phyloP scores from a whole-genome alignment of 2,888 invertebrate species.

The Tigriopus californicus region DNA sequence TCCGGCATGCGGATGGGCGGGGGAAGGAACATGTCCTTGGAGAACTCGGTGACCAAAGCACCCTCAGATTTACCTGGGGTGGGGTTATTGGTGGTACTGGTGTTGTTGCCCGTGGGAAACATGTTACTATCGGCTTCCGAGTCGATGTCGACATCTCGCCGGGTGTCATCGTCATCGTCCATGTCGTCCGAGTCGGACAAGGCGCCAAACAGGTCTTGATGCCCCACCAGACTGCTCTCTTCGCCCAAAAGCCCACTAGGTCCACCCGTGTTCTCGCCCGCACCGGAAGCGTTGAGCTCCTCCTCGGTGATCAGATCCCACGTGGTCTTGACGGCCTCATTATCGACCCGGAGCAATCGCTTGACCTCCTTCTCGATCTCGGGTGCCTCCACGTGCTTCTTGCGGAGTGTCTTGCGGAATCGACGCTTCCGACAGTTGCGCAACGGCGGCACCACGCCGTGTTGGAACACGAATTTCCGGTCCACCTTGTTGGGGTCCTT shows the following conservation, averaged over 20 bases:
- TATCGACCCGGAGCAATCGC: conserved; percentile 67
- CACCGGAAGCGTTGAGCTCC: conserved; percentile 41
- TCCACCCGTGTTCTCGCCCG: conserved; percentile 20
- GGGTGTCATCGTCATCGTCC: conserved; percentile 20
- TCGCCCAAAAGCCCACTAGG: conserved; percentile 22
- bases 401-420: conserved; percentile 83
- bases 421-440: conserved; percentile 83
- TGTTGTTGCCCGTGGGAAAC: neutral
- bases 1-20: conserved; percentile 14
- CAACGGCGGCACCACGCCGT: conserved; percentile 85
- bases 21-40: conserved; percentile 38
- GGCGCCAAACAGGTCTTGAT: conserved; percentile 19
- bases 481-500: conserved; percentile 68
- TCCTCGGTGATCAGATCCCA: conserved; percentile 81
- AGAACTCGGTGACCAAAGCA: conserved; percentile 38
- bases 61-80: neutral
- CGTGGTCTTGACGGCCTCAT: conserved; percentile 69
- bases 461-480: conserved; percentile 81
- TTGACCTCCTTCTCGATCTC: conserved; percentile 97
- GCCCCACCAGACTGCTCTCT: conserved; percentile 19
- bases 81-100: neutral
- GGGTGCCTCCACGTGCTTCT: conserved; percentile 90
- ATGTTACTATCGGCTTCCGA: neutral
- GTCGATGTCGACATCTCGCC: conserved; percentile 8
- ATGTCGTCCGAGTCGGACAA: conserved; percentile 22